These are phyloP conservation scores for Melanostoma mellinum DNA, from an alignment of 2,888 invertebrate genomes.

Conservation along the genomic window DNA sequence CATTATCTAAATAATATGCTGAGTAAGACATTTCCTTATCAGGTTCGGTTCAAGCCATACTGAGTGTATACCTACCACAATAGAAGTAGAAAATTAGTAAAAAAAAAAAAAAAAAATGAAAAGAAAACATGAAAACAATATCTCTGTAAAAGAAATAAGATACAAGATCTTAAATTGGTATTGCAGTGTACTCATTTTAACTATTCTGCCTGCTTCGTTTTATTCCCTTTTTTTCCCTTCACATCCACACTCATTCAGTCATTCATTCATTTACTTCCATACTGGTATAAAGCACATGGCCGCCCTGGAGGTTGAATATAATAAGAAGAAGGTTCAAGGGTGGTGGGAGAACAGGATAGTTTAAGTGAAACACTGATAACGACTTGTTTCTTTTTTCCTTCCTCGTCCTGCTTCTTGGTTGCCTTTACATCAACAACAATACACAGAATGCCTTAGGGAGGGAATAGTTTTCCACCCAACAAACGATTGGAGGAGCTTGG, in stretches of 20 bases:
- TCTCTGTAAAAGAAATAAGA: slow-evolving; percentile 36
- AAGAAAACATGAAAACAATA: slow-evolving; percentile 24
- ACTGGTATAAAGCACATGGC: not conserved
- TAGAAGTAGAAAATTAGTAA: not conserved
- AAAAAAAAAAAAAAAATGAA: not conserved
- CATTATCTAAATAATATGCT: slow-evolving; percentile 53
- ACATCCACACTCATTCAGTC: slow-evolving; percentile 30
- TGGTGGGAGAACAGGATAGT: slow-evolving; percentile 27
- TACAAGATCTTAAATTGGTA: slow-evolving; percentile 43
- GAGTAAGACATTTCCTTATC: slow-evolving; percentile 34
- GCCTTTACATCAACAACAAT: not conserved
- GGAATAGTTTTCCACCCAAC: no score
- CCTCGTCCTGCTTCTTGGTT: not conserved
- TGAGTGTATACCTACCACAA: not conserved
- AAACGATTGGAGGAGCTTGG: no score
- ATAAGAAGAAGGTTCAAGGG: slow-evolving; percentile 5
- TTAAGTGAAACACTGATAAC: slow-evolving; percentile 57
- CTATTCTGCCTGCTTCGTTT: not conserved
- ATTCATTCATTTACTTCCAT: no score
- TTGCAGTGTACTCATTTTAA: not conserved
- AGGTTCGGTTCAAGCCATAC: not conserved
- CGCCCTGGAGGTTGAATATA: slow-evolving; percentile 42
- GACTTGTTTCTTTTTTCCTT: slow-evolving; percentile 27
- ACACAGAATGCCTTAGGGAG: no score
- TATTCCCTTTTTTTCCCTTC: no score